These are phyloP conservation scores for Taenioides sp. DNA, from an alignment of 2,797 vertebrate species.

Conservation along the genomic window DNA sequence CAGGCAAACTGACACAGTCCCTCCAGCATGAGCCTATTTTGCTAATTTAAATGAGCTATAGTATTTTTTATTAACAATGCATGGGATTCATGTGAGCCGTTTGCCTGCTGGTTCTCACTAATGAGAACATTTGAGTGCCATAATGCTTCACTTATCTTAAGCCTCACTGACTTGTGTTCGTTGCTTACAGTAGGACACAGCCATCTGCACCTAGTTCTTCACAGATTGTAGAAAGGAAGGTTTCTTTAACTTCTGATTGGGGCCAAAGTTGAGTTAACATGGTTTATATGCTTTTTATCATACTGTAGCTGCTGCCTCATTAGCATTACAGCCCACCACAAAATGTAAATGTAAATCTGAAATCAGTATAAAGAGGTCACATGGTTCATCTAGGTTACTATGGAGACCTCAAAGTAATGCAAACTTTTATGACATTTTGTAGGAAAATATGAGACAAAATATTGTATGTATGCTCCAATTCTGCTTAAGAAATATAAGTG, in stretches of 20 bases:
- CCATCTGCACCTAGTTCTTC: neutral
- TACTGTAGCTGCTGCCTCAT: neutral
- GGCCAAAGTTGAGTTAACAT: slow-evolving; percentile 13
- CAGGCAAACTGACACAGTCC: neutral
- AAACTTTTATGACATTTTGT: neutral
- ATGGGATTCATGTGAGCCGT: slow-evolving; percentile 19
- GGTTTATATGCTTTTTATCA: slow-evolving; percentile 15
- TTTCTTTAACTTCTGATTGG: slow-evolving; percentile 18
- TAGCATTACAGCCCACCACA: neutral
- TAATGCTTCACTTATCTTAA: slow-evolving; percentile 14
- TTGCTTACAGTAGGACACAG: neutral
- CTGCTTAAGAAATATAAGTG: neutral
- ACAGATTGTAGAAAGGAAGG: neutral
- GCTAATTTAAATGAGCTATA: neutral
- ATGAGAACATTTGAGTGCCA: slow-evolving; percentile 32
- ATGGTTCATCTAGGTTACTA: neutral
- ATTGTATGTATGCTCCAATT: neutral
- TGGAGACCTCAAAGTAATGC: neutral
- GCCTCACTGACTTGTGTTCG: slow-evolving; percentile 23
- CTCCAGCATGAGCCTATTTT: neutral
- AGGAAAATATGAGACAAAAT: too few relatives aligned
- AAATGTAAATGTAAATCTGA: neutral
- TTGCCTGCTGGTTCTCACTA: slow-evolving; percentile 27
- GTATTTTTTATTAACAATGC: slow-evolving; percentile 8
- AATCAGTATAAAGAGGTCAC: too few relatives aligned